Percentiles rank a stretch among this genome's conserved stretches.
Evolutionary conservation across 2,888 invertebrate genomes (phyloP).

Genomic region (Drosophila mulleri): DNA sequence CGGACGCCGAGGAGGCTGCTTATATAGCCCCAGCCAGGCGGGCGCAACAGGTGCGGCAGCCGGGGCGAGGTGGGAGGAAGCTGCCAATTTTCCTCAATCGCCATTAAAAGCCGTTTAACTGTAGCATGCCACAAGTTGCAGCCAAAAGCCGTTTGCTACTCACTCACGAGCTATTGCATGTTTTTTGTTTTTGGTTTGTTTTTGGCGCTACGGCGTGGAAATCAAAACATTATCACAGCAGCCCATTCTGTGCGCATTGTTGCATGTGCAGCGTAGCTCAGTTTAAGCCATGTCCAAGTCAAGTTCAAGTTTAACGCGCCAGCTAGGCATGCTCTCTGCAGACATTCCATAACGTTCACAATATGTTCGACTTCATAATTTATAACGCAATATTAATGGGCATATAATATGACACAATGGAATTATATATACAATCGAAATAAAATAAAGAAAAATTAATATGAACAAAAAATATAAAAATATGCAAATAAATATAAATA

Average conservation of each 20-base stretch:
- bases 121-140: conserved; percentile 51
- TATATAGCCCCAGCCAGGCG: conserved; percentile 56
- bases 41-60: neutral
- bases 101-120: conserved; percentile 58
- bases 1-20: conserved; percentile 41
- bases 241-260: conserved; percentile 50
- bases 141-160: conserved; percentile 30
- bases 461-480: too few relatives aligned
- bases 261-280: conserved; percentile 50
- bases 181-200: conserved; percentile 9
- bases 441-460: too few relatives aligned
- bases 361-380: neutral
- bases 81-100: conserved; percentile 63
- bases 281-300: conserved; percentile 49
- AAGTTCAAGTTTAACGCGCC: conserved; percentile 73
- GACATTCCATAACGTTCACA: neutral
- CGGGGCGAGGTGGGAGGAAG: neutral
- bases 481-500: too few relatives aligned
- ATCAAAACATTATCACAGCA: conserved; percentile 28
- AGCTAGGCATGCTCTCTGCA: neutral
- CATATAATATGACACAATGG: too few relatives aligned
- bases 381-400: neutral
- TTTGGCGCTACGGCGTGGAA: conserved; percentile 36
- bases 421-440: too few relatives aligned
- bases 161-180: conserved; percentile 30